Evolutionary conservation across 2,797 vertebrate species (phyloP).

Genomic region (Rhyacichthys aspro): DNA sequence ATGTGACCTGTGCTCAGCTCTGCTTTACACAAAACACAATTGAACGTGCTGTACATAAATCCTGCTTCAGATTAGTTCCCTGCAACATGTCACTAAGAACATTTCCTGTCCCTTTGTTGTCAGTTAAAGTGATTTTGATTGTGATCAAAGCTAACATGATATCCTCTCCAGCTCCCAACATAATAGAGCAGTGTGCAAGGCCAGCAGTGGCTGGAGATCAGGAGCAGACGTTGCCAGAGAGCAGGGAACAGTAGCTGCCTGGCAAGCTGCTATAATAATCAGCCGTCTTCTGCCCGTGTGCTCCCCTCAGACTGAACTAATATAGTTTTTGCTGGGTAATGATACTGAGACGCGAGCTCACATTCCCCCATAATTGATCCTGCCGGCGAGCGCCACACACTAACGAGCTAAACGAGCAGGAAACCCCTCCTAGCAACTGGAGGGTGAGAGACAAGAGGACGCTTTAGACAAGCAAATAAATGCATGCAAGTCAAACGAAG

Average conservation of each 20-base stretch:
- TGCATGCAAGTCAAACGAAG: constrained; percentile 60
- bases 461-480: constrained; percentile 70
- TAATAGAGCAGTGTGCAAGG: constrained; percentile 42
- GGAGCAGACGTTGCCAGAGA: constrained; percentile 58
- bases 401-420: constrained; percentile 80
- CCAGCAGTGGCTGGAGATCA: constrained; percentile 56
- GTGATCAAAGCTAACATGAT: constrained; percentile 55
- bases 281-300: constrained; percentile 58
- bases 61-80: constrained; percentile 25
- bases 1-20: too few relatives aligned
- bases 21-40: constrained; percentile 2
- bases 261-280: constrained; percentile 62
- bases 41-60: constrained; percentile 20
- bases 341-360: constrained; percentile 72
- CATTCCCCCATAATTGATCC: constrained; percentile 81
- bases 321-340: constrained; percentile 81
- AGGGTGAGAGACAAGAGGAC: constrained; percentile 49
- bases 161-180: constrained; percentile 37
- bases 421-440: constrained; percentile 71
- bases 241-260: constrained; percentile 41
- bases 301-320: constrained; percentile 77
- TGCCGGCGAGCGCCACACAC: constrained; percentile 72
- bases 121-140: constrained; percentile 52
- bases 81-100: constrained; percentile 26
- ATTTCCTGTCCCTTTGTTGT: constrained; percentile 32